phyloP scores from a whole-genome alignment of 2,113 vertebrate species.

The Globicephala melas region DNA sequence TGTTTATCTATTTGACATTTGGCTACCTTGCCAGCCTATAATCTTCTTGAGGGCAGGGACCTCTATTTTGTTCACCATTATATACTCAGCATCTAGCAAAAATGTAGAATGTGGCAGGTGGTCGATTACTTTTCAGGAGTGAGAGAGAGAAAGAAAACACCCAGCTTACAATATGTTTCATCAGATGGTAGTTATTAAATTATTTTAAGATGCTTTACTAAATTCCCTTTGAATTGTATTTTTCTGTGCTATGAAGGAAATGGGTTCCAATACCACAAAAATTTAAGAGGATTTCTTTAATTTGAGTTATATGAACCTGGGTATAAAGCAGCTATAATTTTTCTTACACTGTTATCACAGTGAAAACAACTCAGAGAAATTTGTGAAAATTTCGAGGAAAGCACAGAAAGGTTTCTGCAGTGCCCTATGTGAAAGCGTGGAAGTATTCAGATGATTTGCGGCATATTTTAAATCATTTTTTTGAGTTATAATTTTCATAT shows the following conservation, averaged over 20 bases:
- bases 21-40: not conserved
- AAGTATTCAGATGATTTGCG: not conserved
- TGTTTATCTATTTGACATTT: not conserved
- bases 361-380: conserved; percentile 30
- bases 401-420: not conserved
- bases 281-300: conserved; percentile 30
- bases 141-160: not conserved
- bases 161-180: not conserved
- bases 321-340: conserved; percentile 11
- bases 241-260: conserved; percentile 2
- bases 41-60: not conserved
- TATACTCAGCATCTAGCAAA: not conserved
- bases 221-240: conserved; percentile 19
- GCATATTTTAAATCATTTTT: not conserved
- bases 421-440: not conserved
- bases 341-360: not conserved
- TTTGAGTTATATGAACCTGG: not conserved
- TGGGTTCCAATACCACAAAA: not conserved
- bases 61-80: not conserved
- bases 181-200: not conserved
- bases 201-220: conserved; percentile 23
- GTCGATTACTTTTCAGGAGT: not conserved
- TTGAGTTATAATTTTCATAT: not conserved
- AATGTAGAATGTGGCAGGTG: not conserved
- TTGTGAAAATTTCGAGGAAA: not conserved